phyloP scores from a whole-genome alignment of 2,797 vertebrate genomes.

The Leucoraja ocellata region DNA sequence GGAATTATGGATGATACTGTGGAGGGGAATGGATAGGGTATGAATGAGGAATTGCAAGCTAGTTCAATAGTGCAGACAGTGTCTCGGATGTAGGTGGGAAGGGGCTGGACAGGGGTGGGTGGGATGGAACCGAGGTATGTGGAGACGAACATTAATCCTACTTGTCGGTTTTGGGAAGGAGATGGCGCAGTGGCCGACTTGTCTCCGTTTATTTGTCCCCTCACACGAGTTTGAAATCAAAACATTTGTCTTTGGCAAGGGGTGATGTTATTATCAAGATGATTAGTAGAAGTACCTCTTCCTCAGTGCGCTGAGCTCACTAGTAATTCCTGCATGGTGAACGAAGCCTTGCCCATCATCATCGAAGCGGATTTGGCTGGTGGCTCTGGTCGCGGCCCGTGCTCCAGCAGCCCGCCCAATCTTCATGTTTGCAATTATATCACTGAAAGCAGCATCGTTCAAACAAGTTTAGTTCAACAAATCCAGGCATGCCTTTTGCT shows the following conservation, averaged over 20 bases:
- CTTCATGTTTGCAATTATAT: conserved; percentile 77
- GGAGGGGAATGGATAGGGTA: no score
- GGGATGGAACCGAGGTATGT: no score
- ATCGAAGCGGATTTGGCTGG: conserved; percentile 64
- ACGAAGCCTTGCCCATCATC: conserved; percentile 61
- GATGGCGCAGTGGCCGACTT: no score
- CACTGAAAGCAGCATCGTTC: conserved; percentile 54
- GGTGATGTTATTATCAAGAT: background rate
- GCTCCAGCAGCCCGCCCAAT: conserved; percentile 53
- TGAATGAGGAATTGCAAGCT: no score
- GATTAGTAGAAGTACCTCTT: conserved; percentile 52
- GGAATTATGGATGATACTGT: no score
- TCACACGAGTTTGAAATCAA: background rate
- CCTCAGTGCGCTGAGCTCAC: conserved; percentile 47
- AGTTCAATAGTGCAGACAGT: no score
- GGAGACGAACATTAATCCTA: no score
- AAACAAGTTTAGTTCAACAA: background rate
- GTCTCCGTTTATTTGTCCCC: background rate
- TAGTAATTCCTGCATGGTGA: conserved; percentile 43
- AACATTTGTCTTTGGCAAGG: background rate
- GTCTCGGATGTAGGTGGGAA: no score
- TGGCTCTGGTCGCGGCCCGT: conserved; percentile 42
- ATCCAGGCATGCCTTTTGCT: background rate
- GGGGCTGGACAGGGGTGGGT: no score
- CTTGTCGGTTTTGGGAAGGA: no score